Evolutionary conservation across 64 coral and sea anemone genomes (phyloP), one percentile per base, ranked within the genome.

Genomic region (Montipora capricornis): DNA sequence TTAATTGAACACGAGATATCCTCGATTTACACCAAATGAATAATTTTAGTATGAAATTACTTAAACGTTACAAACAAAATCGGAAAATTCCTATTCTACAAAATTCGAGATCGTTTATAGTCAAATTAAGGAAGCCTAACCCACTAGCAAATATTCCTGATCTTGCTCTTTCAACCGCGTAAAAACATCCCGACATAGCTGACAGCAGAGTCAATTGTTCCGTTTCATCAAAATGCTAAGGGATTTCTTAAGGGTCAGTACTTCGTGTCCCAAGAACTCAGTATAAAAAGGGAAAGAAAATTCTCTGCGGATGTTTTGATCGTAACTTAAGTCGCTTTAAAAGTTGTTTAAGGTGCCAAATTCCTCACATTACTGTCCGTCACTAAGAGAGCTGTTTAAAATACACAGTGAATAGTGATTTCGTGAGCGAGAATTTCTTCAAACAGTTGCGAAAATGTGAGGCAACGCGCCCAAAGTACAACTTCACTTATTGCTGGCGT

Each of bases 321-420:
- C 29, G 46, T 68, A 84, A 84, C 67, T 66, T 68, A 84, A 68
- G 6, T 84, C 5, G 10, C 2, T 71, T 20, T 5, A 71, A 71
- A 37, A 37, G 37, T 37, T 37, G 12, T 17, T 16, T 68, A 71
- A 50, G 8, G 82, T 73, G 64, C 5, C 66, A 86, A 86, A 86
- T 71, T 86, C 82, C 82, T 49, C 82, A 24, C 82, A 86, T 86
- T 71, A 6, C 45, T 49, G 47, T 6, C 62, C 66, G 45, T 68
- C 24, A 81, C 52, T 81, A 50, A 52, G 22, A 24, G 11, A 64
- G 78, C 19, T 45, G 5, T 82, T 20, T 67, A 68, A 44, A 46
- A 46, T 67, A 62, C 9, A 20, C 17, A 86, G 68, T 71, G 45
- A 86, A 52, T 50, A 12, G 46, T 86, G 44, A 86, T 86, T 86